Percentiles rank a stretch among this genome's conserved stretches.
Conservation (phyloP, 2,888 invertebrate genomes). For the Andrena bicolor region DNA sequence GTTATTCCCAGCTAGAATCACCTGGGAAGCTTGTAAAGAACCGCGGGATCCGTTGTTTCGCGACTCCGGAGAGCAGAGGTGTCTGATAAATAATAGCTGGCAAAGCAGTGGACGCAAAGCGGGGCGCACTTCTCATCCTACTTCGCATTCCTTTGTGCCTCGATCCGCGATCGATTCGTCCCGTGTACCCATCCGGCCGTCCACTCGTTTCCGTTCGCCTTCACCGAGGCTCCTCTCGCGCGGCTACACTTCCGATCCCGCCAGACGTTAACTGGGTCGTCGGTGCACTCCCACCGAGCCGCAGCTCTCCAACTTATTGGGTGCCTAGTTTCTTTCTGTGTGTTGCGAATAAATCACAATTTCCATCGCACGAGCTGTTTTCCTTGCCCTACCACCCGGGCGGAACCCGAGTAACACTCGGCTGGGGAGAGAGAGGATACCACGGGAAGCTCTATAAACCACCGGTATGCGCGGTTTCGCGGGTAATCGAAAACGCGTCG, state of each 20-base stretch:
- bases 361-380: not conserved
- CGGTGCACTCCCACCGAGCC: not conserved
- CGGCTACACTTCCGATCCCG: not conserved
- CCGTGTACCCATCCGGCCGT: slow-evolving; percentile 2
- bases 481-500: slow-evolving; percentile 76
- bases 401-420: not conserved
- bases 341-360: not conserved
- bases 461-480: slow-evolving; percentile 75
- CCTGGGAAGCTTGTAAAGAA: not conserved
- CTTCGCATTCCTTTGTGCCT: not conserved
- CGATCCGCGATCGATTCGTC: slow-evolving; percentile 7
- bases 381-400: not conserved
- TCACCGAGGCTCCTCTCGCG: not conserved
- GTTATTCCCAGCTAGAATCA: not conserved
- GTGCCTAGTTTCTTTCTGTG: not conserved
- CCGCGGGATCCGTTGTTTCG: not conserved
- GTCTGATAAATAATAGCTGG: not conserved
- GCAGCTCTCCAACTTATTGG: too few relatives aligned
- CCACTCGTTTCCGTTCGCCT: slow-evolving; percentile 1
- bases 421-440: slow-evolving; percentile 14
- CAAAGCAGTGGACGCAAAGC: too few relatives aligned
- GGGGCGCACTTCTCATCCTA: not conserved
- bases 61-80: not conserved
- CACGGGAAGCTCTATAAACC: slow-evolving; percentile 72
- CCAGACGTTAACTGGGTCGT: not conserved